Base-by-base conservation (phyloP, 2,888 invertebrate genomes). In the Hypomecis punctinalis region DNA sequence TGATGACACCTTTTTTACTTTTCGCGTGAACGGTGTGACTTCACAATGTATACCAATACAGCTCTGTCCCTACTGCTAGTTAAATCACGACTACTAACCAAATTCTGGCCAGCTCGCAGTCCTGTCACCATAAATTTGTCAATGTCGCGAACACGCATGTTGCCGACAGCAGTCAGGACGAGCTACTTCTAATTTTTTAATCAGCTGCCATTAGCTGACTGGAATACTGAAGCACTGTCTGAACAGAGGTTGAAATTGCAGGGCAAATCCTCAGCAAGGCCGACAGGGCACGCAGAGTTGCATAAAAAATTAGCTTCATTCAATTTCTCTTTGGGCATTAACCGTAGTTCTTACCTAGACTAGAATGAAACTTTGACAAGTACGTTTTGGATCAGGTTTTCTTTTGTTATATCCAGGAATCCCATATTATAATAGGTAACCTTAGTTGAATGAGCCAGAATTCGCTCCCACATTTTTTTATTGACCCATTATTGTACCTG, bases 81-180 rank as follows among this genome's bases (percentile, higher is more conserved):
- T 23, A 5, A 0, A 35, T 4, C 10, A 5, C 11, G 6, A 1
- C 39, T 36, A 6, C 43, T 58, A 48, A 37, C 47, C 65, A 66
- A 70, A 79, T 79, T 76, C 75, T 70, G 65, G 65, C 63, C 65
- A 63, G 61, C 62, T 66, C 61, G 53, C 59, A 61, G 47, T 43
- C 37, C 49, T 72, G 69, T 70, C 75, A 71, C 77, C 71, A 81
- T 89, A 89, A 88, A 90, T 89, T 80, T 74, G 75, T 89, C 89
- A 88, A 82, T 74, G 88, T 85, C 86, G 72, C 35, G 13, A 39
- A 46, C 40, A 10, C 67, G 72, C 68, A 73, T 73, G 78, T 77
- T 75, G 76, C 72, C 75, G 69, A 53, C 55, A 43, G 45, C 49
- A 61, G 67, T 58, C 37, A 46, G 57, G 72, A 71, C 69, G 67